Base-by-base conservation (phyloP, 2,888 invertebrate genomes). In the Cacoxenus indagator region DNA sequence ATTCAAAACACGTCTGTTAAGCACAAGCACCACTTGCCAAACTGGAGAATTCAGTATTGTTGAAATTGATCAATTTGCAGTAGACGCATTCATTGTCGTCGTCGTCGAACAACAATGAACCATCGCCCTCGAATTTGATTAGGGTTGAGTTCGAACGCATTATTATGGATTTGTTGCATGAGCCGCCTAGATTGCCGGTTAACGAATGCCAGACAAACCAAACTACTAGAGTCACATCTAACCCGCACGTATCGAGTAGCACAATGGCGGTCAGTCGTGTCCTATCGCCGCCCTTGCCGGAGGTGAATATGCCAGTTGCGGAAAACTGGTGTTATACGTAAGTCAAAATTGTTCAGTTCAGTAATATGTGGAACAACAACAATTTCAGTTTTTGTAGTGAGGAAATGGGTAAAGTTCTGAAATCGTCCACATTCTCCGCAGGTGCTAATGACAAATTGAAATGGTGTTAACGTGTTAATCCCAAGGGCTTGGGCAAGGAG, bases 301-400 rank as follows among this genome's bases (percentile, higher is more conserved):
- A 96, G 93, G 95, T 95, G 89, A 95, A 96, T 90, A 96, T 96
- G 87, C 98, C 99, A 86, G 97, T 98, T 83, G 99, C 99, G 74
- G 99, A 99, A 90, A 99, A 98, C 91, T 99, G 99, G 99, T 99
- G 99, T 92, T 99, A 98, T 89, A 99, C 99, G 89, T 93, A 98
- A 97, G 98, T 99, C 89, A 99, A 99, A 93, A 99, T 99, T 90
- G 97, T 99, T 84, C 99, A 99, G 91, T 99, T 99, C 93, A 98
- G 98, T 90, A 99, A 99, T 90, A 99, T 99, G 97, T 99, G 99
- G 99, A 99, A 99, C 89, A 99, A 99, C 91, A 99, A 99, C 91
- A 99, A 99, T 93, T 99, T 99, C 91, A 98, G 98, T 91, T 99
- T 99, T 91, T 99, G 99, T 91, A 95, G 99, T 84, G 99, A 99